phyloP scores from a whole-genome alignment of 2,797 vertebrate species.

The Nannoperca obscura region DNA sequence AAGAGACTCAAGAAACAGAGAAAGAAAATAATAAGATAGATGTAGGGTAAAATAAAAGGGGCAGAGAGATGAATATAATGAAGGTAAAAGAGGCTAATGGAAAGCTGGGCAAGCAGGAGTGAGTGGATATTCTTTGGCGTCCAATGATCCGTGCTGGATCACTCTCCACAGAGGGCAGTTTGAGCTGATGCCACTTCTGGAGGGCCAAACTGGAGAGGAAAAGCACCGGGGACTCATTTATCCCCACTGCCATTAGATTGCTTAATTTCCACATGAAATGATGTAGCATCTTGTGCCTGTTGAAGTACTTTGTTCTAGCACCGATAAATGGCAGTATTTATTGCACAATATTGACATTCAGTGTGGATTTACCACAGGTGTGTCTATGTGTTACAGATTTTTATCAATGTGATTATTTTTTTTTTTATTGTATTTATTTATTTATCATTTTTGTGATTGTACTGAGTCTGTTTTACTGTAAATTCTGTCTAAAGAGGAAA shows the following conservation, averaged over 20 bases:
- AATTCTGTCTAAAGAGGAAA: conserved; percentile 12
- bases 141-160: conserved; percentile 14
- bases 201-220: conserved; percentile 35
- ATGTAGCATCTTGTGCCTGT: conserved; percentile 44
- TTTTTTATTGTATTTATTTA: conserved; percentile 14
- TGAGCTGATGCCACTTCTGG: conserved; percentile 58
- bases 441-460: conserved; percentile 13
- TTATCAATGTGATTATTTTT: conserved; percentile 11
- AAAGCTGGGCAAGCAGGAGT: conserved; percentile 37
- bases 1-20: conserved; percentile 36
- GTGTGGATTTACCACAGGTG: conserved; percentile 4
- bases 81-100: conserved; percentile 30
- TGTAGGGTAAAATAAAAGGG: conserved; percentile 38
- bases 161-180: conserved; percentile 48
- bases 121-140: conserved; percentile 44
- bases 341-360: conserved; percentile 10
- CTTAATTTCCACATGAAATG: conserved; percentile 55
- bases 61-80: conserved; percentile 32
- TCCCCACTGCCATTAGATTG: conserved; percentile 36
- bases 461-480: conserved; percentile 2
- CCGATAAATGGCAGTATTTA: conserved; percentile 31
- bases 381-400: conserved; percentile 11
- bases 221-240: conserved; percentile 41
- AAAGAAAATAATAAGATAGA: conserved; percentile 34
- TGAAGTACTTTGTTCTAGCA: conserved; percentile 41